Conservation (phyloP, 2,888 invertebrate species). For the Gibbula magus region DNA sequence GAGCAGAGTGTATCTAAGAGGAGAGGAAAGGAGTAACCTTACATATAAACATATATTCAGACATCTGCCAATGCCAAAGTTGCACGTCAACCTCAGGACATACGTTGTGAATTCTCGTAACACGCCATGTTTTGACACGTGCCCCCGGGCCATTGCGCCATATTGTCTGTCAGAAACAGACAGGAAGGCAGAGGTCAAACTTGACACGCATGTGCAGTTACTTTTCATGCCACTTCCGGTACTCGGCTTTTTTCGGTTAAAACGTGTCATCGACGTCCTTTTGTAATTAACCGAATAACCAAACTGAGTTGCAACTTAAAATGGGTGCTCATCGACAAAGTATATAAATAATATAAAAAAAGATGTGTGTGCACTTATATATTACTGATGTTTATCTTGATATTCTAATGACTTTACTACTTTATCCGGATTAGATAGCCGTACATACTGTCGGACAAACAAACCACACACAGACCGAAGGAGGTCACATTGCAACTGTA, state of each 20-base stretch:
- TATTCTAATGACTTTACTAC: too few species aligned
- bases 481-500: too few species aligned
- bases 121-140: not conserved
- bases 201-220: constrained; percentile 7
- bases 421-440: too few species aligned
- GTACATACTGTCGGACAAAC: too few species aligned
- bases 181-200: constrained; percentile 2
- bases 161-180: not conserved
- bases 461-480: too few species aligned
- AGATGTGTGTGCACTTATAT: too few species aligned
- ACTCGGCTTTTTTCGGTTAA: not conserved
- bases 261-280: constrained; percentile 1
- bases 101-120: not conserved
- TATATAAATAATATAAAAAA: too few species aligned
- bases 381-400: too few species aligned
- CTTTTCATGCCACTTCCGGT: not conserved
- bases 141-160: constrained; percentile 1
- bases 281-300: not conserved
- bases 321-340: too few species aligned
- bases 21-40: too few species aligned
- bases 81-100: not conserved
- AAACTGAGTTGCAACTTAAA: not conserved
- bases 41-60: not conserved
- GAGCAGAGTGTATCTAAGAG: too few species aligned
- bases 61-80: not conserved